Evolutionary conservation across 1,140 invertebrate species (phyloP), one percentile per base, ranked within the genome.

Genomic region (Hyles euphorbiae): DNA sequence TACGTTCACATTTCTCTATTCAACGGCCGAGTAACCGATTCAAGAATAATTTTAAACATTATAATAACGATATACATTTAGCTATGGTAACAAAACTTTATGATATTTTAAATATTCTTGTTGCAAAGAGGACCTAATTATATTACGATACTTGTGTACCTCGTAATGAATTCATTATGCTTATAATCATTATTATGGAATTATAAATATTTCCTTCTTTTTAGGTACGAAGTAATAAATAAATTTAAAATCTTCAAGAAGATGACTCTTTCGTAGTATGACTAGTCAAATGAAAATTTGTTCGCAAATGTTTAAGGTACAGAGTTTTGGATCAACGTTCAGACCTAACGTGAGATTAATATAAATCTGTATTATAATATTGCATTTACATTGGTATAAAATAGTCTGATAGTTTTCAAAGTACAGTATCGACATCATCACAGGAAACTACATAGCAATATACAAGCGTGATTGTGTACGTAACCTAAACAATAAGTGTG

Each of bases 271-370:
- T 74, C 58, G 72, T 80, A 83, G 74, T 81, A 81, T 88, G 85
- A 88, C 85, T 86, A 88, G 85, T 88, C 83, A 83, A 86, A 84
- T 76, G 68, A 79, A 79, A 71, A 65, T 71, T 65, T 70, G 63
- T 61, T 60, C 57, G 55, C 58, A 46, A 60, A 36, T 59, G 49
- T 56, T 58, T 52, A 57, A 61, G 59, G 51, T 62, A 68, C 57
- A 22, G 52, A 55, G 49, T 53, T 61, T 55, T 46, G 52, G 49
- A 58, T 33, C 49, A 12, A 22, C 32, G 46, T 45, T 11, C 40
- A 44, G 58, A 57, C 36, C 4, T 58, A 52, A 47, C 49, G 51
- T 36, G 47, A 50, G 58, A 36, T 2, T 51, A 10, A 51, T 10
- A 33, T 9, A 6, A 47, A 48, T 47, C 34, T 33, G 33, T 44